Conservation (phyloP, 2,113 vertebrate genomes). For the Cacatua alba region DNA sequence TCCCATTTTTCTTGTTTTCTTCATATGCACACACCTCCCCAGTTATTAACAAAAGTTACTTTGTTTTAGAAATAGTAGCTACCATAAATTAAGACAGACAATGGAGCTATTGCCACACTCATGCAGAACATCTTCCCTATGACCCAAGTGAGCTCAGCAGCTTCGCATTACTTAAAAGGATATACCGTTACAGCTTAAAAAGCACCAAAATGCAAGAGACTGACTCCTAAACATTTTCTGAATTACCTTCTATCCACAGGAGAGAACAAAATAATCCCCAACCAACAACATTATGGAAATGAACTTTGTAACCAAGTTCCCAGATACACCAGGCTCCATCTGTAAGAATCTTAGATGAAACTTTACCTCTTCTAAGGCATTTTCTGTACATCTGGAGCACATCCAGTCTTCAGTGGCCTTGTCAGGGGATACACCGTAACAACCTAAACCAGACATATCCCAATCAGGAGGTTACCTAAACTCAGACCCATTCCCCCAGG, state of each 20-base stretch:
- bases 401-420: conserved; percentile 86
- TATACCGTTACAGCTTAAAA: background rate
- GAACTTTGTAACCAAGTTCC: background rate
- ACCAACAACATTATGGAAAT: background rate
- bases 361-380: conserved; percentile 89
- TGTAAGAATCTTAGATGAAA: background rate
- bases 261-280: background rate
- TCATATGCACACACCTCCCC: background rate
- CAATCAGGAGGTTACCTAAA: background rate
- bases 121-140: background rate
- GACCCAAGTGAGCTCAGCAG: background rate
- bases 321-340: background rate
- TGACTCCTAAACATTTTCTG: background rate
- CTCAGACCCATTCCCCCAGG: background rate
- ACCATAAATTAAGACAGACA: background rate
- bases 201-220: background rate
- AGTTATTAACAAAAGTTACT: background rate
- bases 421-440: conserved; percentile 88
- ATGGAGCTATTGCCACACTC: background rate
- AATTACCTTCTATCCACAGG: background rate
- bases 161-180: background rate
- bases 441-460: conserved; percentile 76
- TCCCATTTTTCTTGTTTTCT: background rate
- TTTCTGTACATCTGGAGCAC: conserved; percentile 90
- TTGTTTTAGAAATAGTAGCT: background rate